These are phyloP conservation scores for Hypolimnas misippus DNA, from an alignment of 2,888 invertebrate genomes.

Conservation along the genomic window DNA sequence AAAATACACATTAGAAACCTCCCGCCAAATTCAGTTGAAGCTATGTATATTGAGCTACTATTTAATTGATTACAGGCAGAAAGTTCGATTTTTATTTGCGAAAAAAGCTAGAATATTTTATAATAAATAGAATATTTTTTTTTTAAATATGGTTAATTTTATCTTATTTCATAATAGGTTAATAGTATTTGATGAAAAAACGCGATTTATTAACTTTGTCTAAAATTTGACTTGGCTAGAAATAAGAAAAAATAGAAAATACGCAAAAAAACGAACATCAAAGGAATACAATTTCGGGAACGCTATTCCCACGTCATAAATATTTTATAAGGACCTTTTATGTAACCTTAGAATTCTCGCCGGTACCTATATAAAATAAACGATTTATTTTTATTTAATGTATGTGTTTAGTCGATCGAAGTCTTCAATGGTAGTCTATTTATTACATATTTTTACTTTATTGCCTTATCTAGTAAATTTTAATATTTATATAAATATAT, in stretches of 20 bases:
- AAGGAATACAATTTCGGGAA: conserved; percentile 32
- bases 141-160: too few relatives aligned
- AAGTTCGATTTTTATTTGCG: too few relatives aligned
- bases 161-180: too few relatives aligned
- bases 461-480: too few relatives aligned
- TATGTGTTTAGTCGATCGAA: background rate
- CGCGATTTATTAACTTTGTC: background rate
- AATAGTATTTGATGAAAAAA: background rate
- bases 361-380: conserved; percentile 19
- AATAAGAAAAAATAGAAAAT: background rate
- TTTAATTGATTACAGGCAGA: too few relatives aligned
- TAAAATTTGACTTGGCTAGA: background rate
- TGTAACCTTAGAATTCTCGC: conserved; percentile 16
- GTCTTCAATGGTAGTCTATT: background rate
- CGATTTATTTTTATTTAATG: conserved; percentile 13
- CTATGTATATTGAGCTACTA: too few relatives aligned
- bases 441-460: too few relatives aligned
- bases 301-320: conserved; percentile 50
- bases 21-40: too few relatives aligned
- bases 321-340: conserved; percentile 55
- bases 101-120: too few relatives aligned
- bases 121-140: too few relatives aligned
- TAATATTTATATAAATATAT: too few relatives aligned
- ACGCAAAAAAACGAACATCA: conserved; percentile 36
- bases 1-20: too few relatives aligned